Conservation (phyloP, 1,140 invertebrate genomes). For the Liolophura sinensis region DNA sequence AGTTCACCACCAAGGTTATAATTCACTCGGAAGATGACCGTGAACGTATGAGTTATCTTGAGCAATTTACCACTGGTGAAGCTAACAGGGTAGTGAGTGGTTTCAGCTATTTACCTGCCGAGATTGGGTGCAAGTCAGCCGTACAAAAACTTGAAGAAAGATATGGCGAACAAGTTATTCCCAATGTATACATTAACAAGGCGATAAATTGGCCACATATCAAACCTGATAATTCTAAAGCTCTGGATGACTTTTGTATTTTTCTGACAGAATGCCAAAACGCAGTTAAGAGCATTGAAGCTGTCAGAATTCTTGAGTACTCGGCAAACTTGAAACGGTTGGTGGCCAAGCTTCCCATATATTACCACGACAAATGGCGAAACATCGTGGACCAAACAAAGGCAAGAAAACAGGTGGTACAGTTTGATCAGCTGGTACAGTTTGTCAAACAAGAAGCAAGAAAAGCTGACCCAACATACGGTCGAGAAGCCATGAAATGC, state of each 20-base stretch:
- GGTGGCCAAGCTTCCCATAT: conserved; percentile 16
- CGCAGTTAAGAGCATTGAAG: conserved; percentile 9
- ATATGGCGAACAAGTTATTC: conserved; percentile 7
- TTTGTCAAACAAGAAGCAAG: no score
- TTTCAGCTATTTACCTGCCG: conserved; percentile 15
- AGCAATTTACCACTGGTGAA: conserved; percentile 21
- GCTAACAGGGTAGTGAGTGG: conserved; percentile 15
- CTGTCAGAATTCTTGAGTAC: conserved; percentile 16
- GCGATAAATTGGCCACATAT: conserved; percentile 6
- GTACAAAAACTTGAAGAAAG: conserved; percentile 17
- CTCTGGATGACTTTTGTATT: conserved; percentile 8
- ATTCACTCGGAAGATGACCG: conserved; percentile 16
- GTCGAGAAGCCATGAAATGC: no score
- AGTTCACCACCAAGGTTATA: conserved; percentile 20
- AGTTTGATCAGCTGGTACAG: no score
- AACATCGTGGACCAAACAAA: conserved; percentile 12
- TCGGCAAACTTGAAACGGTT: conserved; percentile 15
- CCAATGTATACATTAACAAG: conserved; percentile 7
- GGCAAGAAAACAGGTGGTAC: no score
- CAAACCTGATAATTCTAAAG: not conserved
- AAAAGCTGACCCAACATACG: no score
- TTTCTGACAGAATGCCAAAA: conserved; percentile 8
- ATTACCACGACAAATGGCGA: conserved; percentile 24
- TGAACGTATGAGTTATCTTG: conserved; percentile 24
- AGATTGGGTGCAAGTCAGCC: conserved; percentile 14